Percentiles rank a stretch among this genome's conserved stretches.
Evolutionary conservation across 2,797 vertebrate genomes (phyloP).

Genomic region (Huso huso): DNA sequence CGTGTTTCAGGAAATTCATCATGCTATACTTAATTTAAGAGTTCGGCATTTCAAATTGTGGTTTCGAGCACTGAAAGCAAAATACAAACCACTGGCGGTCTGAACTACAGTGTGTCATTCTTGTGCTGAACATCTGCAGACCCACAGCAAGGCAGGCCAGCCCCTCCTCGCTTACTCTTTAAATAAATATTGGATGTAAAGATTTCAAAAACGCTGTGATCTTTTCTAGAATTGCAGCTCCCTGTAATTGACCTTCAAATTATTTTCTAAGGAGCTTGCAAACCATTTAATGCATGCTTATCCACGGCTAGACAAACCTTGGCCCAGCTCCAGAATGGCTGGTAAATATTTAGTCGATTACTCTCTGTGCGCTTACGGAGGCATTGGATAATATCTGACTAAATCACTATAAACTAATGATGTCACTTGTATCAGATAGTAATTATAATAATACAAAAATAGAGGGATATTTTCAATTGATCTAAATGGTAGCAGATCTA

Average conservation of each 20-base stretch:
- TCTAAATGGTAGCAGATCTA: too few relatives aligned
- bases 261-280: conserved; percentile 70
- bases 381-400: conserved; percentile 67
- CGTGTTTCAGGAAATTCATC: too few relatives aligned
- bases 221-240: conserved; percentile 65
- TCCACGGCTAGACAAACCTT: conserved; percentile 54
- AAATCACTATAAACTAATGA: conserved; percentile 41
- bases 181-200: conserved; percentile 73
- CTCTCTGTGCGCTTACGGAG: conserved; percentile 58
- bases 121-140: background rate
- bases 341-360: conserved; percentile 65
- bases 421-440: too few relatives aligned
- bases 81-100: too few relatives aligned
- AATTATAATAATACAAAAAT: too few relatives aligned
- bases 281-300: conserved; percentile 67
- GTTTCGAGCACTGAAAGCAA: too few relatives aligned
- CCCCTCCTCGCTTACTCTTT: conserved; percentile 35
- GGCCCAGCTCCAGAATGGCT: conserved; percentile 56
- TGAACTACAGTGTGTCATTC: background rate
- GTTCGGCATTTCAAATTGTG: too few relatives aligned
- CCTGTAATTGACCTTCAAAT: conserved; percentile 83
- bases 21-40: too few relatives aligned
- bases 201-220: conserved; percentile 56
- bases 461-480: too few relatives aligned
- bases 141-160: background rate